Evolutionary conservation across 2,113 vertebrate genomes (phyloP).

Genomic region (Callopanchax toddi): DNA sequence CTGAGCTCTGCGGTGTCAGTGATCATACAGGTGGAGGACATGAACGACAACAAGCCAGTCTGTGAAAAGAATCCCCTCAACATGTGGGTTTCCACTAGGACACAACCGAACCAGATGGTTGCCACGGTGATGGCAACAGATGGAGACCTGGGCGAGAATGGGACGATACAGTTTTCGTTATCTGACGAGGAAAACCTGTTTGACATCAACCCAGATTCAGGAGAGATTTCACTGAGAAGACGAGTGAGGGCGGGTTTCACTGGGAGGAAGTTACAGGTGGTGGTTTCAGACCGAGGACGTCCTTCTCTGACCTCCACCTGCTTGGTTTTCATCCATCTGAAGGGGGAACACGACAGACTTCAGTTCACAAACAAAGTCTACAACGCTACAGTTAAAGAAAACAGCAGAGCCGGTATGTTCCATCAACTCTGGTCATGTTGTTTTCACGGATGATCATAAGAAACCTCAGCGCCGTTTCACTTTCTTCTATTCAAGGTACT

Average conservation of each 20-base stretch:
- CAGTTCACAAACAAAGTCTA: conserved; percentile 84
- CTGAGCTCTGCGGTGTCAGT: conserved; percentile 81
- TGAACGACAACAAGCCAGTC: conserved; percentile 89
- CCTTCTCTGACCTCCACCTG: conserved; percentile 81
- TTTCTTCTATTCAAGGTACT: conserved; percentile 77
- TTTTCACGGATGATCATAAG: not conserved
- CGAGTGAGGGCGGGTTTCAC: conserved; percentile 72
- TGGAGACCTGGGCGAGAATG: conserved; percentile 84
- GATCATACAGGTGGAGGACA: conserved; percentile 82
- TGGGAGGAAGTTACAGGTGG: conserved; percentile 78
- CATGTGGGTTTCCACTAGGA: conserved; percentile 74
- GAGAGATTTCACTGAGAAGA: conserved; percentile 82
- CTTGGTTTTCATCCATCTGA: conserved; percentile 83
- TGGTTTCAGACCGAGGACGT: conserved; percentile 82
- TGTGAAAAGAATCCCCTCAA: conserved; percentile 83
- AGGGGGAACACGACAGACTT: conserved; percentile 77
- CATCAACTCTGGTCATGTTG: not conserved
- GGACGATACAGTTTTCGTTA: conserved; percentile 80
- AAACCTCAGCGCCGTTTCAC: not conserved
- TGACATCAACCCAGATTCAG: conserved; percentile 77
- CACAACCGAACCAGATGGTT: conserved; percentile 72
- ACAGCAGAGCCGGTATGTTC: conserved; percentile 83
- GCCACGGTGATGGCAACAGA: conserved; percentile 80
- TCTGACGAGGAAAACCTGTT: conserved; percentile 77
- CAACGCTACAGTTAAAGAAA: conserved; percentile 81